phyloP scores from a whole-genome alignment of 2,797 vertebrate species.

The Zalophus californianus region DNA sequence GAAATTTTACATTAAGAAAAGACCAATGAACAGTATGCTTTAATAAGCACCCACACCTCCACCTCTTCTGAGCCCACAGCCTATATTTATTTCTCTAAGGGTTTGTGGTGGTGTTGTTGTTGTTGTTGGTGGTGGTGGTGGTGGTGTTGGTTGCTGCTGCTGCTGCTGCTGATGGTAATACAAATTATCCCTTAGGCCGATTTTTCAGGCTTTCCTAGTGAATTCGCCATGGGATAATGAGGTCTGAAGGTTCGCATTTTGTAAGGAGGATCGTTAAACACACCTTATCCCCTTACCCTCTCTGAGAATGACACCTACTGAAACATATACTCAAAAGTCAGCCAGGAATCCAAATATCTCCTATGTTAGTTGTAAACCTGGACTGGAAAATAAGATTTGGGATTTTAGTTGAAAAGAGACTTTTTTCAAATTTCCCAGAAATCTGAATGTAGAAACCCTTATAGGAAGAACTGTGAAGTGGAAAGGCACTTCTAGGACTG shows the following conservation, averaged over 20 bases:
- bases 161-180: neutral
- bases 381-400: neutral
- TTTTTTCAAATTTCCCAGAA: neutral
- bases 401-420: neutral
- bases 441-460: neutral
- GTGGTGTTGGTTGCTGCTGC: neutral
- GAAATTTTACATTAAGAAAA: slow-evolving; percentile 7
- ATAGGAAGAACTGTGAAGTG: neutral
- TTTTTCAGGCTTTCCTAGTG: neutral
- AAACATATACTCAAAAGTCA: neutral
- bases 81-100: neutral
- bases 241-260: neutral
- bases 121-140: neutral
- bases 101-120: neutral
- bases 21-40: neutral
- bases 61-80: neutral
- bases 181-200: neutral
- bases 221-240: neutral
- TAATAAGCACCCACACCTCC: neutral
- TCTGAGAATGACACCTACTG: neutral
- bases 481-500: neutral
- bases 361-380: neutral
- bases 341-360: neutral
- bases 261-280: neutral
- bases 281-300: neutral